Evolutionary conservation across 2,797 vertebrate genomes (phyloP), one percentile per base, ranked within the genome.

Genomic region (Lagorchestes hirsutus): DNA sequence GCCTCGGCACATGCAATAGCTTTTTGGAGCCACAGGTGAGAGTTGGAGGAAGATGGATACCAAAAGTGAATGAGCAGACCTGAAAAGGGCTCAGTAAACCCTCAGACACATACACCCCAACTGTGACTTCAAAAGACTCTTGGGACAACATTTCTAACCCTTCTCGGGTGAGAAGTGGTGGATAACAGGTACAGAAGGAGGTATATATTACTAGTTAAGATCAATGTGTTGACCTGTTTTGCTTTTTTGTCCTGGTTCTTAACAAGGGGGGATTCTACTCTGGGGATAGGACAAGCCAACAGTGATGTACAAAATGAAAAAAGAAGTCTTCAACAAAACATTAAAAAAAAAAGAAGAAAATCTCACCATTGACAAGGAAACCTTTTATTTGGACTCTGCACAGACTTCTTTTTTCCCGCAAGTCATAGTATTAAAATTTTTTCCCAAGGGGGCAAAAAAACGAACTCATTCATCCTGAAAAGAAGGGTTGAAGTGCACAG

Each of bases 381-480:
- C 40, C 74, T 46, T 87, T 87, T 28, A 87, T 87, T 87, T 87
- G 74, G 74, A 87, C 40, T 27, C 40, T 27, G 3, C 74, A 87
- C 40, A 87, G 74, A 50, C 34, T 74, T 74, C 74, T 87, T 27
- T 50, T 46, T 50, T 3, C 11, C 40, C 40, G 50, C 40, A 87
- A 87, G 74, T 87, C 24, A 87, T 27, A 87, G 22, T 87, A 87
- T 28, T 87, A 24, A 87, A 27, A 87, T 50, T 87, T 40, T 87
- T 87, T 87, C 74, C 74, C 74, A 87, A 87, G 2, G 10, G 74
- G 40, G 9, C 67, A 74, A 82, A 82, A 74, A 67, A 59, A 87
- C 27, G 74, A 87, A 87, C 74, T 87, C 74, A 87, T 87, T 87
- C 74, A 87, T 87, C 40, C 74, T 50, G 40, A 87, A 87, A 87